Percentiles rank a stretch among this genome's conserved stretches.
Evolutionary conservation across 2,888 invertebrate species (phyloP).

Genomic region (Patella depressa): DNA sequence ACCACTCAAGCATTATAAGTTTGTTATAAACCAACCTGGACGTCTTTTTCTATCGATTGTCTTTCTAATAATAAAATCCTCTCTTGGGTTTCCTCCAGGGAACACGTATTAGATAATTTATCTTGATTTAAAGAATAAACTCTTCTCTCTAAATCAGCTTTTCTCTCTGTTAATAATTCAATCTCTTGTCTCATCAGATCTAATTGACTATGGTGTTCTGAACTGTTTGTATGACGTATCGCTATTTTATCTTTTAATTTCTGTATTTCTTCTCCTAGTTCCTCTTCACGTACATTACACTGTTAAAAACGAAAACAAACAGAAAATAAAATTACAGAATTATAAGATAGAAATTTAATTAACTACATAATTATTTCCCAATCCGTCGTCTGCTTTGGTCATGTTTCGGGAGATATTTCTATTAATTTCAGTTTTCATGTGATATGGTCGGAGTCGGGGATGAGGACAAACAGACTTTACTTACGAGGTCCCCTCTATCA

Average conservation of each 20-base stretch:
- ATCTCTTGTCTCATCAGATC: constrained; percentile 90
- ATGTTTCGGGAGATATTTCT: too few relatives aligned
- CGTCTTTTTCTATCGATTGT: constrained; percentile 84
- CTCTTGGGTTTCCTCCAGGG: constrained; percentile 91
- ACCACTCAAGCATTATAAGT: not conserved
- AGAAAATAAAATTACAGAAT: too few relatives aligned
- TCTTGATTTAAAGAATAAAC: constrained; percentile 84
- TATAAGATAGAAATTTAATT: too few relatives aligned
- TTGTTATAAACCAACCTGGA: constrained; percentile 73
- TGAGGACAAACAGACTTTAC: too few relatives aligned
- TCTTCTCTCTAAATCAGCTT: constrained; percentile 86
- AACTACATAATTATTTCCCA: too few relatives aligned
- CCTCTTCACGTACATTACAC: constrained; percentile 72
- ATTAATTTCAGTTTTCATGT: too few relatives aligned
- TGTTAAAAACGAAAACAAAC: constrained; percentile 10
- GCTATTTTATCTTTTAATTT: constrained; percentile 87
- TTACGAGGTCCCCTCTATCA: too few relatives aligned
- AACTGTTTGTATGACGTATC: constrained; percentile 82
- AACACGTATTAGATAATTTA: constrained; percentile 83
- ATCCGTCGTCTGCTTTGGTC: too few relatives aligned
- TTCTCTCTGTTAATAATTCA: constrained; percentile 75
- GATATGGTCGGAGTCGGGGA: too few relatives aligned
- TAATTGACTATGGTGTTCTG: constrained; percentile 91
- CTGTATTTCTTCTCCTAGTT: constrained; percentile 85
- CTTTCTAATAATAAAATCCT: constrained; percentile 87